Base-by-base conservation (phyloP, 2,113 vertebrate genomes). In the Varanus komodoensis region DNA sequence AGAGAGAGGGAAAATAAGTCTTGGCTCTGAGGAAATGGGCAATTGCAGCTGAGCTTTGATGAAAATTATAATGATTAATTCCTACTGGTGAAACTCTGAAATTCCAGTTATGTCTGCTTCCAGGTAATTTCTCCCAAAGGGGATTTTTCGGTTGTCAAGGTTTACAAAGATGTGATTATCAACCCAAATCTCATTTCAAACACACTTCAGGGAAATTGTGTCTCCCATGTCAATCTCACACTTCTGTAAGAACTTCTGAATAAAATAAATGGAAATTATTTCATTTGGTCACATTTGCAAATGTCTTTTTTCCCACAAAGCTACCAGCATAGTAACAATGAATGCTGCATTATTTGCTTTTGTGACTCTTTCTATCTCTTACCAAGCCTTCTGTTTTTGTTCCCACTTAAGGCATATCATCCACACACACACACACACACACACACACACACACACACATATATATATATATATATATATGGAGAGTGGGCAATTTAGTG, bases 261-360 rank as follows among this genome's bases (percentile, higher is more conserved):
- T 93, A 94, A 93, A 93, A 89, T 85, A 92, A 75, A 50, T 75
- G 57, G 68, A 94, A 93, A 94, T 89, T 91, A 95, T 93, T 93
- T 50, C 91, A 78, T 91, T 94, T 91, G 92, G 50, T 78, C 87
- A 91, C 29, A 79, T 90, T 93, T 92, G 34, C 27, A 90, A 93
- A 34, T 12, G 9, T 50, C 78, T 81, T 0, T 83, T 94, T 91
- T 67, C 34, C 67, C 57, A 90, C 34, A 8, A 80, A 95, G 69
- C n/a, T 61, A 38, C 14, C 86, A 94, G 17, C 79, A 90, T 23
- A 86, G 68, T 50, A 88, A 54, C 38, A 92, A 87, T 85, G 64
- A 5, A 7, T 38, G 11, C 80, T 0, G 0, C 11, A 29, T 84
- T 91, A 92, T 93, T 82, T 91, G 86, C 92, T 92, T 91, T 92